Evolutionary conservation across 2,888 invertebrate genomes (phyloP), one percentile per base, ranked within the genome.

Genomic region (Pterobdella sp.): DNA sequence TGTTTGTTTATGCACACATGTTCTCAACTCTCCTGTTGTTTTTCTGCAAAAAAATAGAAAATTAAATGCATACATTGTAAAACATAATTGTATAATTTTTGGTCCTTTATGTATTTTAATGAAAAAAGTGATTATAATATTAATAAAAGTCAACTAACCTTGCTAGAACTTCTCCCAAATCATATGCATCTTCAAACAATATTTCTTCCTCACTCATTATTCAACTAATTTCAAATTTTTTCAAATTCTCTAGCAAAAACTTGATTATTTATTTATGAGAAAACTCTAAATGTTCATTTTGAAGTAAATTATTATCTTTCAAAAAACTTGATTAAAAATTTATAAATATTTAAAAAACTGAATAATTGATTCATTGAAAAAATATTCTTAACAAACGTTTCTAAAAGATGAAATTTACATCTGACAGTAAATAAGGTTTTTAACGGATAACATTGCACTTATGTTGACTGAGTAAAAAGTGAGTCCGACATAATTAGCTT

Each of bases 131-230:
- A 29, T 67, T 67, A 2, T 22, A 64, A n/a, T 34, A 29, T n/a
- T 29, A 67, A 72, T 31, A 26, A n/a, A 37, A 64, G 3, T 37
- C 1, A 52, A 91, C 93, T 90, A 88, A 94, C 94, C 93, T 94
- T 87, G 94, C 94, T 87, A 95, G 94, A 84, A 94, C 90, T 87
- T 95, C 94, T 85, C 92, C 92, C 79, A 95, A 87, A 85, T 94
- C 94, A 86, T 95, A 95, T 82, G 94, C 93, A 85, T 95, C 94
- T 86, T 95, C 95, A 86, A 95, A 95, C 80, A 95, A 89, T 82
- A 95, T 92, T 68, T 82, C 81, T 86, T 94, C 94, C 87, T 94
- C 94, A 26, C 79, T 79, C 77, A 66, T 65, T 26, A 29, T 66
- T 35, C 52, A 29, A 49, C 26, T 34, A n/a, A 34, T 34, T 31